Evolutionary conservation across 2,797 vertebrate species (phyloP).

Genomic region (Fistularia tabacaria): DNA sequence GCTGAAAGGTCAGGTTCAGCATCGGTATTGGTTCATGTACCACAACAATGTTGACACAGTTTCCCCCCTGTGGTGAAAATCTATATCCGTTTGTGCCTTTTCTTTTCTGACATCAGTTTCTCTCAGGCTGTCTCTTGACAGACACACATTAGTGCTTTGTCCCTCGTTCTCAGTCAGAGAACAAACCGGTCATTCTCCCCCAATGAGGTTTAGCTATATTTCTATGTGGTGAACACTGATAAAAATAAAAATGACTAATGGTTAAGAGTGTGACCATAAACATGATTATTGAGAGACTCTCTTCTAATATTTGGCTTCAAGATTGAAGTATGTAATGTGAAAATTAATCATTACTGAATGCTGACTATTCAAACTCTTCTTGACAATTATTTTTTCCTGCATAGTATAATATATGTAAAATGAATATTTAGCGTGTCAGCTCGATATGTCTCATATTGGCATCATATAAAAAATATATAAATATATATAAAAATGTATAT

Average conservation of each 20-base stretch:
- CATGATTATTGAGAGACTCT: too few species aligned
- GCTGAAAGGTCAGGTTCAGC: constrained; percentile 44
- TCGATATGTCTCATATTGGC: too few species aligned
- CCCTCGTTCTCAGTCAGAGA: constrained; percentile 4
- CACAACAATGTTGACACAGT: constrained; percentile 50
- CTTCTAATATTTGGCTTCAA: too few species aligned
- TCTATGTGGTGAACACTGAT: neutral
- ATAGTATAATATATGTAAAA: too few species aligned
- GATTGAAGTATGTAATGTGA: too few species aligned
- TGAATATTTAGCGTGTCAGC: too few species aligned
- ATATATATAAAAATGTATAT: too few species aligned
- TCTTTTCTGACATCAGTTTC: constrained; percentile 38
- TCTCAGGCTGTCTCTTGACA: constrained; percentile 5
- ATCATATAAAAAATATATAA: too few species aligned
- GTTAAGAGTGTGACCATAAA: too few species aligned
- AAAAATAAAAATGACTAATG: neutral
- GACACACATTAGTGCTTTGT: constrained; percentile 9
- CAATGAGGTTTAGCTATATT: neutral
- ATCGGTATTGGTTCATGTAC: constrained; percentile 37
- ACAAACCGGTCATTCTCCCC: neutral
- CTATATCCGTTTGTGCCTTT: constrained; percentile 55
- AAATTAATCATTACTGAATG: too few species aligned
- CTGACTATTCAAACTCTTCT: too few species aligned
- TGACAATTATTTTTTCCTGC: too few species aligned
- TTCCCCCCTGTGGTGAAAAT: constrained; percentile 52